Base-by-base conservation (phyloP, 1,140 invertebrate species). In the Brachionus rubens region DNA sequence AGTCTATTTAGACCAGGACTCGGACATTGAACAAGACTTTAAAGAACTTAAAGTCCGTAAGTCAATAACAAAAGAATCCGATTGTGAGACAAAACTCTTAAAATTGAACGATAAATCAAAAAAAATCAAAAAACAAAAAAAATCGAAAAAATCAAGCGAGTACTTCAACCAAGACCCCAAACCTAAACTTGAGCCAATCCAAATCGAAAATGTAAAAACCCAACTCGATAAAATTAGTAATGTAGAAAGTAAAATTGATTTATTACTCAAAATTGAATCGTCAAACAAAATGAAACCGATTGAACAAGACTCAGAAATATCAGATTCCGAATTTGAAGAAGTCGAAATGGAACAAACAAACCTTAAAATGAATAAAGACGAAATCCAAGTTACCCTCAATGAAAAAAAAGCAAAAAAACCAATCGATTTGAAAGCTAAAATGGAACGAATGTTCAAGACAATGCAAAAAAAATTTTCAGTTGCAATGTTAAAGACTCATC, bases 201-300 rank as follows among this genome's bases (percentile, higher is more conserved):
- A 16, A 41, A 33, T 59, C 28, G 16, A 41, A 12, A 30, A 36
- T 59, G 54, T 59, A 36, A 59, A 59, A 16, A 59, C n/a, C 0
- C 16, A 59, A 28, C 30, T 59, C 0, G 21, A 33, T 59, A 33
- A 59, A 59, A 59, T 59, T 3, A 36, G 43, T 14, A 65, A 65
- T 24, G 41, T 65, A 24, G 59, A 65, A 41, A 65, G 30, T 26
- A 65, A 65, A 65, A 65, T 65, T 43, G 59, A 65, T 43, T 43
- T 65, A 65, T 43, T 65, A 12, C 41, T 65, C 24, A 65, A 65
- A 65, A 43, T 65, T 43, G 59, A 65, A 41, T 43, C 59, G 16
- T 24, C 19, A 24, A 65, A 26, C 30, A 65, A 65, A 24, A 26
- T 14, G 24, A 43, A 65, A 30, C 21, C 16, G 12, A 10, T 21